Conservation (phyloP, 2,797 vertebrate genomes). For the Pangasius larnaudii region DNA sequence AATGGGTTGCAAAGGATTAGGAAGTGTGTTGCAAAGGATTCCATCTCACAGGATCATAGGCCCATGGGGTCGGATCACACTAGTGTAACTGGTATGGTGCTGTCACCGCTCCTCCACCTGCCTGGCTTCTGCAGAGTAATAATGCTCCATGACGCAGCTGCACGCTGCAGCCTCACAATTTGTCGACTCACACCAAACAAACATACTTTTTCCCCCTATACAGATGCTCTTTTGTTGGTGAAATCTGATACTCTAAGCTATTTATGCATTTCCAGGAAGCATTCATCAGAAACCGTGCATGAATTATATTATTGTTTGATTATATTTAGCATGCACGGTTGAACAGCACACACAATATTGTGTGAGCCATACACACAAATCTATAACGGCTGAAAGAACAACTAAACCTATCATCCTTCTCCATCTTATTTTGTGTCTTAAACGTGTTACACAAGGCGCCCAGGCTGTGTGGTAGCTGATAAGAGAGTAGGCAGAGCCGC, state of each 20-base stretch:
- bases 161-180: slow-evolving; percentile 19
- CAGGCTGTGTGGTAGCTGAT: slow-evolving; percentile 36
- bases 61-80: slow-evolving; percentile 25
- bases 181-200: slow-evolving; percentile 38
- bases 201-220: slow-evolving; percentile 27
- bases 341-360: background rate
- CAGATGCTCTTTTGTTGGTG: slow-evolving; percentile 39
- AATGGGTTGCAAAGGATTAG: background rate
- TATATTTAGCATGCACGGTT: slow-evolving; percentile 17
- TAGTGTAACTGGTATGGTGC: slow-evolving; percentile 6
- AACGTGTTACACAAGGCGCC: slow-evolving; percentile 14
- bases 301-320: slow-evolving; percentile 14
- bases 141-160: slow-evolving; percentile 41
- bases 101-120: slow-evolving; percentile 36
- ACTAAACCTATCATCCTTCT: background rate
- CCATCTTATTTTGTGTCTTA: slow-evolving; percentile 14
- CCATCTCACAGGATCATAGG: background rate
- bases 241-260: slow-evolving; percentile 18
- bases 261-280: slow-evolving; percentile 17
- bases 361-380: background rate
- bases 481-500: slow-evolving; percentile 34
- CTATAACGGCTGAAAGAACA: background rate
- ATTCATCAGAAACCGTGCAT: slow-evolving; percentile 12
- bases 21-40: background rate
- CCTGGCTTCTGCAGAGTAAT: slow-evolving; percentile 42